Conservation (phyloP, 1,140 invertebrate genomes). For the Tenebrio molitor region DNA sequence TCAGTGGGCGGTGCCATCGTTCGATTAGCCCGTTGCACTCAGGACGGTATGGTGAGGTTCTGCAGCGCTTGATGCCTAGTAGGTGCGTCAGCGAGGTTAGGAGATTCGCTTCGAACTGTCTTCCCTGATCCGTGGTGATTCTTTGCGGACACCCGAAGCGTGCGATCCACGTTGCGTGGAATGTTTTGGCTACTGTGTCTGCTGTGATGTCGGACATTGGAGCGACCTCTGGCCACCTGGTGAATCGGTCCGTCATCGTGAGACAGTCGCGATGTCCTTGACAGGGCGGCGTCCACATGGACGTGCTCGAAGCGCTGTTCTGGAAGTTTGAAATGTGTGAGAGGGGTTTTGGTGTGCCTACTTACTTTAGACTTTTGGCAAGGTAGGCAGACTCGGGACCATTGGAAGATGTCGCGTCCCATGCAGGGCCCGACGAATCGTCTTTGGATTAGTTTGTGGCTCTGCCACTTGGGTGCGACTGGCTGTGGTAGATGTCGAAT, state of each 20-base stretch:
- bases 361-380: slow-evolving; percentile 61
- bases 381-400: slow-evolving; percentile 52
- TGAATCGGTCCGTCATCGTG: slow-evolving; percentile 67
- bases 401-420: slow-evolving; percentile 53
- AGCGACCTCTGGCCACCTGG: slow-evolving; percentile 66
- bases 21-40: slow-evolving; percentile 61
- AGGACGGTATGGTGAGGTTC: slow-evolving; percentile 36
- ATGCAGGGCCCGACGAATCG: slow-evolving; percentile 57
- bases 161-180: slow-evolving; percentile 61
- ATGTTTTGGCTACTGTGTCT: slow-evolving; percentile 57
- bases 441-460: slow-evolving; percentile 49
- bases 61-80: slow-evolving; percentile 9
- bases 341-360: slow-evolving; percentile 35
- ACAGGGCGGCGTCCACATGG: slow-evolving; percentile 67
- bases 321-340: slow-evolving; percentile 34
- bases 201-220: slow-evolving; percentile 64
- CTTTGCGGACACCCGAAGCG: slow-evolving; percentile 62
- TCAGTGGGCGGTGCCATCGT: slow-evolving; percentile 59
- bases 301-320: slow-evolving; percentile 60
- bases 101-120: slow-evolving; percentile 62
- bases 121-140: slow-evolving; percentile 66
- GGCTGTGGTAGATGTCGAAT: slow-evolving; percentile 51
- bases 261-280: slow-evolving; percentile 64
- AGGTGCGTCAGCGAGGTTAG: slow-evolving; percentile 5
- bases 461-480: slow-evolving; percentile 58